Percentiles rank a stretch among this genome's conserved stretches.
These are phyloP conservation scores for Pavo muticus DNA, from an alignment of 2,113 vertebrate genomes.

Conservation along the genomic window DNA sequence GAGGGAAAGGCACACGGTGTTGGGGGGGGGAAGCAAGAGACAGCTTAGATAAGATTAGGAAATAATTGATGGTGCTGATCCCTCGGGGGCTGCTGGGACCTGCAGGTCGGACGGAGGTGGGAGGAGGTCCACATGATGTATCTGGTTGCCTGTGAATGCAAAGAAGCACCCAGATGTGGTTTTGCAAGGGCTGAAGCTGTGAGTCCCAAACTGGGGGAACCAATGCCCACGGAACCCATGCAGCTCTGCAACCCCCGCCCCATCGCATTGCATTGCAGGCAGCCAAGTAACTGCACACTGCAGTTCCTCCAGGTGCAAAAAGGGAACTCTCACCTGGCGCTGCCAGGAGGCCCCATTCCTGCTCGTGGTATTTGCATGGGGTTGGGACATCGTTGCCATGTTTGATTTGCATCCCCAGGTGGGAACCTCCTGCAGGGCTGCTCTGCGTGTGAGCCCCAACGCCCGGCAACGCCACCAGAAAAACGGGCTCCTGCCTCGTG, in stretches of 20 bases:
- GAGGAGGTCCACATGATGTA: fast-evolving
- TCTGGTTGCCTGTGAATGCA: background rate
- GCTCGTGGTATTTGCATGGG: fast-evolving
- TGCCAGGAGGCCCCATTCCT: background rate
- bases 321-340: background rate
- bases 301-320: fast-evolving
- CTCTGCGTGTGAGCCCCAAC: background rate
- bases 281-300: fast-evolving
- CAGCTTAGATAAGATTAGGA: background rate
- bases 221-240: background rate
- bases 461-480: background rate
- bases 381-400: too few species aligned
- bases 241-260: too few species aligned
- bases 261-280: background rate
- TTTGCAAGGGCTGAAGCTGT: background rate
- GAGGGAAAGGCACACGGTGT: background rate
- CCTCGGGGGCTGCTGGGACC: background rate
- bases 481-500: background rate
- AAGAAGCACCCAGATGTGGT: background rate
- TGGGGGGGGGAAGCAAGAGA: background rate
- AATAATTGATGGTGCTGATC: background rate
- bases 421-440: background rate
- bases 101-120: too few species aligned
- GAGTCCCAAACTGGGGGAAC: background rate
- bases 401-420: background rate